Evolutionary conservation across 2,888 invertebrate genomes (phyloP).

Genomic region (Blera fallax): DNA sequence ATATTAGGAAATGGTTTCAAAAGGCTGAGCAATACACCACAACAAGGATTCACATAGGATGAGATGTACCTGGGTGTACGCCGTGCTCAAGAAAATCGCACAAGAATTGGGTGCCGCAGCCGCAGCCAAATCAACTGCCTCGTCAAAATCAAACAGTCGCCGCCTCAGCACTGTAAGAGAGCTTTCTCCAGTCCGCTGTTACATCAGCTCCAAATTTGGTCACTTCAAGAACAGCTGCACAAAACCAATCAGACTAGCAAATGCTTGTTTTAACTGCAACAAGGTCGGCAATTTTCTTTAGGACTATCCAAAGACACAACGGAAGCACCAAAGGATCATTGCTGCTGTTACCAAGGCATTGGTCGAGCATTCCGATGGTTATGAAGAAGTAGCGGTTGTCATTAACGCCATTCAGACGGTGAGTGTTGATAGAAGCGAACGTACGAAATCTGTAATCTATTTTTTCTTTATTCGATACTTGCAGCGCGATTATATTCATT

Average conservation of each 20-base stretch:
- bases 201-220: conserved; percentile 42
- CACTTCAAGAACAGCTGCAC: conserved; percentile 34
- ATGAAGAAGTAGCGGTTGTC: background rate
- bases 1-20: conserved; percentile 4
- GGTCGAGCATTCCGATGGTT: background rate
- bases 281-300: background rate
- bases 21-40: conserved; percentile 1
- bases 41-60: background rate
- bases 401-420: background rate
- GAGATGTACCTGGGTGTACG: background rate
- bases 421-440: too few relatives aligned
- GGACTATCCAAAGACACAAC: background rate
- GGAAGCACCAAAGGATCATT: conserved; percentile 18
- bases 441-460: background rate
- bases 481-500: background rate
- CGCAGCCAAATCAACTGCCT: background rate
- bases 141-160: background rate
- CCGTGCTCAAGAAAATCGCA: background rate
- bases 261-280: background rate
- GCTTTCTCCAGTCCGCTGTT: conserved; percentile 25
- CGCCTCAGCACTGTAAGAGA: background rate
- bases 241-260: background rate
- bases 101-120: background rate
- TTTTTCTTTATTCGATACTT: background rate
- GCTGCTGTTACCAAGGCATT: background rate